Percentiles rank a stretch among this genome's conserved stretches.
phyloP scores from a whole-genome alignment of 2,113 vertebrate genomes.

The Cnemophilus loriae region DNA sequence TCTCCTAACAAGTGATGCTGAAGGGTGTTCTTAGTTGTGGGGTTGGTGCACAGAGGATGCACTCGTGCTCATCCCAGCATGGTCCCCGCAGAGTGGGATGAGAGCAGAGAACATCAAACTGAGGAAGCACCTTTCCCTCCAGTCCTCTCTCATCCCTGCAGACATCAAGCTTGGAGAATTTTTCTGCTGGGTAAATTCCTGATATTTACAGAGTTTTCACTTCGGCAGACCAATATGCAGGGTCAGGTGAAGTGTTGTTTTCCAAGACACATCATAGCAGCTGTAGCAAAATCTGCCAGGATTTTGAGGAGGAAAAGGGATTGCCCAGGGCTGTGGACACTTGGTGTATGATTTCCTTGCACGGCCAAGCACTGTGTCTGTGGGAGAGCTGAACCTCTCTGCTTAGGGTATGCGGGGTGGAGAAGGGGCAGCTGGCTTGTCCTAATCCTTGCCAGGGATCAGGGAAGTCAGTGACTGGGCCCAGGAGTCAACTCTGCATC shows the following conservation, averaged over 20 bases:
- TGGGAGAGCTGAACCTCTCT: background rate
- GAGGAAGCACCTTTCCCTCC: background rate
- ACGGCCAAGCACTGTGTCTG: background rate
- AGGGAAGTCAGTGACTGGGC: background rate
- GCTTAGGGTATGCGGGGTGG: background rate
- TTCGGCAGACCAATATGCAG: background rate
- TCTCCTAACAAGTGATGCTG: background rate
- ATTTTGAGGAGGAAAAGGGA: background rate
- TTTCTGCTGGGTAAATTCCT: background rate
- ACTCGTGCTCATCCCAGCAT: background rate
- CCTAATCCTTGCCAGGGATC: background rate
- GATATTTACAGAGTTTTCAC: background rate
- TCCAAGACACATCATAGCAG: background rate
- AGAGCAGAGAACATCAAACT: background rate
- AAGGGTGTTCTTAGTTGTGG: background rate
- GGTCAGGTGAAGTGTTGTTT: background rate
- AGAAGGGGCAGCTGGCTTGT: background rate
- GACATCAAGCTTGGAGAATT: background rate
- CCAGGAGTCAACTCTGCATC: background rate
- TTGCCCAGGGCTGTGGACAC: rapidly evolving
- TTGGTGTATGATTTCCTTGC: background rate
- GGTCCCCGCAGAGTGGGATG: background rate
- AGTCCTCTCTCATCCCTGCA: background rate
- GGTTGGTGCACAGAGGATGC: background rate
- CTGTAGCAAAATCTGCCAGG: background rate